Conservation (phyloP, 2,888 invertebrate species). For the Plebejus melissa region DNA sequence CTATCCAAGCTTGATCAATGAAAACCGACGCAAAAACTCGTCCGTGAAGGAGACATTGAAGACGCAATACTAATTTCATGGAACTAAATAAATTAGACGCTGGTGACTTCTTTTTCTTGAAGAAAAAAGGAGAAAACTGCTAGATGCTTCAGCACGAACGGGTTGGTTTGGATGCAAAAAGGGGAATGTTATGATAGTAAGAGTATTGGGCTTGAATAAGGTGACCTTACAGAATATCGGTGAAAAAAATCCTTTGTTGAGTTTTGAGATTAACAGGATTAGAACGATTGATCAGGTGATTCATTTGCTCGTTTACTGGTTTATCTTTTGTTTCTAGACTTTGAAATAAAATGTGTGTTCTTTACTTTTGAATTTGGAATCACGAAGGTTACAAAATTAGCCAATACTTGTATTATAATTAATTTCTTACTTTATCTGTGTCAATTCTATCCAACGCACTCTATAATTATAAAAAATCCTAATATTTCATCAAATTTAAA, state of each 20-base stretch:
- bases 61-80: neutral
- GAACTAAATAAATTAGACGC: conserved; percentile 11
- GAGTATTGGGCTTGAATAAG: no score
- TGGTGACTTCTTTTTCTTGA: neutral
- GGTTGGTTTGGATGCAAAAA: no score
- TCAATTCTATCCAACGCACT: neutral
- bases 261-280: no score
- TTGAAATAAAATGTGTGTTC: no score
- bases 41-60: conserved; percentile 27
- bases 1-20: conserved; percentile 53
- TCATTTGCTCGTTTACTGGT: no score
- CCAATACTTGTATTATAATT: neutral
- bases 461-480: neutral
- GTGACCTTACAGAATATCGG: no score
- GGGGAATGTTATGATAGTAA: no score
- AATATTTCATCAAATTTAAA: neutral
- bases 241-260: no score
- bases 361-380: no score
- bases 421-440: neutral
- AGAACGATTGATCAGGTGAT: no score
- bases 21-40: conserved; percentile 55
- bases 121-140: neutral
- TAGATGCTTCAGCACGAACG: no score
- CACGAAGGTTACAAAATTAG: neutral
- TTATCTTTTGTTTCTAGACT: no score